Evolutionary conservation across 2,888 invertebrate genomes (phyloP).

Genomic region (Aradus depressus): DNA sequence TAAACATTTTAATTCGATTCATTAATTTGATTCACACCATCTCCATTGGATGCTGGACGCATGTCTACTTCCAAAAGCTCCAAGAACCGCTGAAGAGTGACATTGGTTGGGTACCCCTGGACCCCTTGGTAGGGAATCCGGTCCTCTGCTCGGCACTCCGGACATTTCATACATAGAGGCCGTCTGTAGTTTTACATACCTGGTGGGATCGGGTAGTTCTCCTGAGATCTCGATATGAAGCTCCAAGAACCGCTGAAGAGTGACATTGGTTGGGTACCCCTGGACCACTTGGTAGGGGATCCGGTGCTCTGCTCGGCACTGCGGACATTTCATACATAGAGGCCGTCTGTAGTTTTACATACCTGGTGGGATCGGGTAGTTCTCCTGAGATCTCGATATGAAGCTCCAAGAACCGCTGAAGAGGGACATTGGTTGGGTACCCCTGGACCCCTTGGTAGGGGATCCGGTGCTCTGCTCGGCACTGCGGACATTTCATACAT

Average conservation of each 20-base stretch:
- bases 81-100: constrained; percentile 86
- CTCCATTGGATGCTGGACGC: too few species aligned
- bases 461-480: constrained; percentile 90
- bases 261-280: constrained; percentile 92
- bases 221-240: constrained; percentile 87
- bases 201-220: constrained; percentile 80
- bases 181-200: too few species aligned
- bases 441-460: constrained; percentile 90
- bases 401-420: constrained; percentile 86
- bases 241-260: constrained; percentile 86
- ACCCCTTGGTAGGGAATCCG: constrained; percentile 91
- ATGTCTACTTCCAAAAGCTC: too few species aligned
- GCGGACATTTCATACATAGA: constrained; percentile 97
- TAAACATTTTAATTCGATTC: too few species aligned
- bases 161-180: constrained; percentile 97
- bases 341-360: too few species aligned
- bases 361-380: constrained; percentile 69
- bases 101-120: constrained; percentile 90
- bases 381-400: constrained; percentile 88
- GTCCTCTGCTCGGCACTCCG: constrained; percentile 95
- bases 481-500: constrained; percentile 98
- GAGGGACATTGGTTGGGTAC: constrained; percentile 91
- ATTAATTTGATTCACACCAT: too few species aligned
- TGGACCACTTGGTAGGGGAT: constrained; percentile 91
- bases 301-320: constrained; percentile 92